phyloP scores from a whole-genome alignment of 2,113 vertebrate species.

The Pachyramphus minor region DNA sequence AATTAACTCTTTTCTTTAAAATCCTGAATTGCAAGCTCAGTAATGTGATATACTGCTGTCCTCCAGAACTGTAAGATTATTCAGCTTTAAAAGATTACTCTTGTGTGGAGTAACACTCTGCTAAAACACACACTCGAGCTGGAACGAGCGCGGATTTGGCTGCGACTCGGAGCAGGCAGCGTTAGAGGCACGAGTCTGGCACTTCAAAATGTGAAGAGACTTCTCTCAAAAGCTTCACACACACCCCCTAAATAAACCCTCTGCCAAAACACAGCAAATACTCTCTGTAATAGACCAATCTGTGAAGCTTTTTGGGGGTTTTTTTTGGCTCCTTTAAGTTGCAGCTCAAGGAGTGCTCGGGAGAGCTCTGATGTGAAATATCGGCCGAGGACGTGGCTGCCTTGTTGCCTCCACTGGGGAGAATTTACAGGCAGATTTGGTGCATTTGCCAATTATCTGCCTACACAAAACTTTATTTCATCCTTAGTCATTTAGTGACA shows the following conservation, averaged over 20 bases:
- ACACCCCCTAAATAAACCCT: neutral
- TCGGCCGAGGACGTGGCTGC: accelerated
- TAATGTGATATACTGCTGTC: accelerated
- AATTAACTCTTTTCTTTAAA: neutral
- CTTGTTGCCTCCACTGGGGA: neutral
- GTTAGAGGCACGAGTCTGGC: neutral
- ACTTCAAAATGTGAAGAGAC: neutral
- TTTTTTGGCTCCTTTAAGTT: neutral
- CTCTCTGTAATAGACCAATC: neutral
- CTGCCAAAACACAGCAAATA: neutral
- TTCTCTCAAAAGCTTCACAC: neutral
- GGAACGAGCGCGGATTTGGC: neutral
- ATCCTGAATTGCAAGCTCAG: neutral
- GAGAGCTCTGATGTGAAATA: neutral
- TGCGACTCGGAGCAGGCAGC: neutral
- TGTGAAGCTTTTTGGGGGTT: neutral
- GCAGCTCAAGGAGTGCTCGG: neutral
- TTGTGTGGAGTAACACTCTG: neutral
- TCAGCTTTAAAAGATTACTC: neutral
- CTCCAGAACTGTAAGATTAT: neutral
- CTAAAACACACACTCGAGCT: neutral
- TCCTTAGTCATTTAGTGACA: neutral
- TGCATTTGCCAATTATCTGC: neutral
- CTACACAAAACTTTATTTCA: neutral
- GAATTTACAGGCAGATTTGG: neutral